These are phyloP conservation scores for Cassiopea andromeda DNA, from an alignment of 30 jellyfish, hydroid and myxozoan genomes.

Conservation along the genomic window DNA sequence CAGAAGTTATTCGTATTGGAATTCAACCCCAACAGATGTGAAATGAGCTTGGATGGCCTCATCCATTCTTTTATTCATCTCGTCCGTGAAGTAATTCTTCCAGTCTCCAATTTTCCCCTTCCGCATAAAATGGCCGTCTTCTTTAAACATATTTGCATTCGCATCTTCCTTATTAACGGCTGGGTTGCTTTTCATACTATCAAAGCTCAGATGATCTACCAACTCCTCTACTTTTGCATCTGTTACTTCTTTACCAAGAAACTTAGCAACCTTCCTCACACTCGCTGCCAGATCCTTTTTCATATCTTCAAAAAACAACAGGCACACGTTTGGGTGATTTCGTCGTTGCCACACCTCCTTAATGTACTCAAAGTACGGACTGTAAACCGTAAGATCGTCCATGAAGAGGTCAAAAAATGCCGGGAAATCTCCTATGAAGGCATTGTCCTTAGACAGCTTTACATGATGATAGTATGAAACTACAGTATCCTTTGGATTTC, in stretches of 20 bases:
- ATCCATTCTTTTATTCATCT: slow-evolving; percentile 40
- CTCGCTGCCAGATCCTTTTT: slow-evolving; percentile 20
- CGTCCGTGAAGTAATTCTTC: slow-evolving; percentile 47
- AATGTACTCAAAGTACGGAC: slow-evolving; percentile 33
- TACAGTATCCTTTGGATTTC: slow-evolving; percentile 54
- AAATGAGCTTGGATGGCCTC: slow-evolving; percentile 10
- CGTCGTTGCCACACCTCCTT: slow-evolving; percentile 23
- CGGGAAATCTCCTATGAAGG: slow-evolving; percentile 3
- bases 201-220: slow-evolving; percentile 36
- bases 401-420: slow-evolving; percentile 29
- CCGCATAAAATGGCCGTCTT: slow-evolving; percentile 16
- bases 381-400: slow-evolving; percentile 9
- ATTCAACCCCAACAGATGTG: slow-evolving; percentile 20
- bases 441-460: neutral
- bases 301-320: slow-evolving; percentile 41
- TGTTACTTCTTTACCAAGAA: neutral
- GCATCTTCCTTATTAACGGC: neutral
- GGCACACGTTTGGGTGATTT: slow-evolving; percentile 42
- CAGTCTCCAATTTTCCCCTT: slow-evolving; percentile 49
- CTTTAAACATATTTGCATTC: neutral
- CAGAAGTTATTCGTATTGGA: neutral
- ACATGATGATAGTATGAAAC: slow-evolving; percentile 36
- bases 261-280: neutral
- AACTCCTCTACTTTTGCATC: slow-evolving; percentile 15
- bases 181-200: slow-evolving; percentile 9